A percentile compares a stretch with the other conserved stretches of the same genome.
phyloP scores from a whole-genome alignment of 2,888 invertebrate genomes.

The Chesias legatella region DNA sequence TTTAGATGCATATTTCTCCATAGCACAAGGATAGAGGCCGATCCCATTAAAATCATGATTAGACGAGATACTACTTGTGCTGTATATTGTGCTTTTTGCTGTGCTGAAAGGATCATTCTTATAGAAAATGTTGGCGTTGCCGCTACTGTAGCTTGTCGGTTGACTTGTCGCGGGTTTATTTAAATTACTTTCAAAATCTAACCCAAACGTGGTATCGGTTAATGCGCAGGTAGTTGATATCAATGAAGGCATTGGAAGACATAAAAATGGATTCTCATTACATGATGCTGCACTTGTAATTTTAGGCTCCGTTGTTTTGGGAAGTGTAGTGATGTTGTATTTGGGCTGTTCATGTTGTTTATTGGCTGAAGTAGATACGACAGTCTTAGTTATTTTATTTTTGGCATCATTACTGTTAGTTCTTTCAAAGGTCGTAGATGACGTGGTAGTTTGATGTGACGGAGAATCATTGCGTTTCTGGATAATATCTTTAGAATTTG shows the following conservation, averaged over 20 bases:
- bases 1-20: slow-evolving; percentile 70
- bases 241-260: slow-evolving; percentile 59
- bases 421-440: slow-evolving; percentile 50
- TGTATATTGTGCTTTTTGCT: slow-evolving; percentile 67
- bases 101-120: slow-evolving; percentile 67
- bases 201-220: slow-evolving; percentile 54
- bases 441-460: slow-evolving; percentile 28
- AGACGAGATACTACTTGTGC: slow-evolving; percentile 68
- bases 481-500: slow-evolving; percentile 40
- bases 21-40: slow-evolving; percentile 71
- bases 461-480: slow-evolving; percentile 44
- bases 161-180: slow-evolving; percentile 55
- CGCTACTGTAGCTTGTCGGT: slow-evolving; percentile 46
- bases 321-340: slow-evolving; percentile 37
- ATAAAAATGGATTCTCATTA: slow-evolving; percentile 67
- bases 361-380: slow-evolving; percentile 28
- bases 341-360: slow-evolving; percentile 51
- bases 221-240: slow-evolving; percentile 55
- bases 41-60: slow-evolving; percentile 70
- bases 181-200: slow-evolving; percentile 68
- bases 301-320: slow-evolving; percentile 46
- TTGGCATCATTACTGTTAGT: slow-evolving; percentile 33
- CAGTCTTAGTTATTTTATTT: slow-evolving; percentile 37
- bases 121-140: slow-evolving; percentile 64
- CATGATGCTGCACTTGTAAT: slow-evolving; percentile 34